Conservation (phyloP, 2,888 invertebrate species). For the Lamproptera curius region DNA sequence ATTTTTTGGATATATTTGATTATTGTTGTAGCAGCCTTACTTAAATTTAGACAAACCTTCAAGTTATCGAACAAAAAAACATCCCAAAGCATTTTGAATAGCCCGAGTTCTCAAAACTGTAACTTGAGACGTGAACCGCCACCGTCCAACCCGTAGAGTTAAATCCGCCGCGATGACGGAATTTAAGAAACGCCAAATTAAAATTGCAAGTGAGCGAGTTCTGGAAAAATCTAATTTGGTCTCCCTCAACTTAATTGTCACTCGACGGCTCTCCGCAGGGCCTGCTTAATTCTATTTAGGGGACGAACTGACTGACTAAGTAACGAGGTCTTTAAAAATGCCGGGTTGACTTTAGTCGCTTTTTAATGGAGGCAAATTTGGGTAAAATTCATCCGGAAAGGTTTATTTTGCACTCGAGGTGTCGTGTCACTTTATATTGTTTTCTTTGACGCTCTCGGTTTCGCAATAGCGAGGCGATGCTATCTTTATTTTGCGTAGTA, state of each 20-base stretch:
- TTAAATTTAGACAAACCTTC: too few relatives aligned
- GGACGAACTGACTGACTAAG: conserved; percentile 12
- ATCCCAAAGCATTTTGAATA: background rate
- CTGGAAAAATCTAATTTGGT: conserved; percentile 20
- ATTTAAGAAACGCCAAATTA: background rate
- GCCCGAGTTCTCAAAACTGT: background rate
- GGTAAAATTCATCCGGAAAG: conserved; percentile 4
- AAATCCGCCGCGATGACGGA: background rate
- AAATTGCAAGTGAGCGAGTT: conserved; percentile 2
- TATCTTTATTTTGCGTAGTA: too few relatives aligned
- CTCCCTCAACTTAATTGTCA: conserved; percentile 19
- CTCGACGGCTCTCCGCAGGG: conserved; percentile 12
- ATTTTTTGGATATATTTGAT: background rate
- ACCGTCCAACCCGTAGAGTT: background rate
- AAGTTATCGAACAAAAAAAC: background rate
- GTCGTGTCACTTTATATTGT: too few relatives aligned
- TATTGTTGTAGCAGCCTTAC: too few relatives aligned
- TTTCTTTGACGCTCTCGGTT: too few relatives aligned
- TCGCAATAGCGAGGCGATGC: too few relatives aligned
- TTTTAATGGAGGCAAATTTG: conserved; percentile 11
- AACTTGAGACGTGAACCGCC: background rate
- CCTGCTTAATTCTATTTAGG: conserved; percentile 19
- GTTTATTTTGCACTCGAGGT: too few relatives aligned
- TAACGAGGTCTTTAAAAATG: conserved; percentile 8
- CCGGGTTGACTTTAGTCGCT: conserved; percentile 4